phyloP scores from a whole-genome alignment of 2,797 vertebrate species.

The Nyctalus aviator region DNA sequence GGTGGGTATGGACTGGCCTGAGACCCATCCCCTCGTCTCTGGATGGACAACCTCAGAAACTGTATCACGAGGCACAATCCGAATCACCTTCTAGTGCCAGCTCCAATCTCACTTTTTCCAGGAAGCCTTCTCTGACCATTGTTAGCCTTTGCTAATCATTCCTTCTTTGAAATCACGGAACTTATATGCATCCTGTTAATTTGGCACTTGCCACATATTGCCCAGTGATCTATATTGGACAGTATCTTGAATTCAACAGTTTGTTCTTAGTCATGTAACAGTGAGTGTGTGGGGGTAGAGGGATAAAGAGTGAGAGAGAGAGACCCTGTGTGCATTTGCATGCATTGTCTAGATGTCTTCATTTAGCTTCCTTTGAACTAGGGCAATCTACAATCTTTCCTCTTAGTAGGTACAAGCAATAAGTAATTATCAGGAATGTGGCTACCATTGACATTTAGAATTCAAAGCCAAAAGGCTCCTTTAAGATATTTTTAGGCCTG shows the following conservation, averaged over 20 bases:
- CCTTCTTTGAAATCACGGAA: constrained; percentile 45
- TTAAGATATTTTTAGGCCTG: neutral
- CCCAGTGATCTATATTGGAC: neutral
- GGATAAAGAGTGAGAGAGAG: too few relatives aligned
- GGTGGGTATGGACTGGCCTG: neutral
- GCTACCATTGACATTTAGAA: neutral
- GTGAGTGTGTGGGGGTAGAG: too few relatives aligned
- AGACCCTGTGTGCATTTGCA: neutral
- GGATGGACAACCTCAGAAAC: neutral
- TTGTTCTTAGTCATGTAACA: neutral
- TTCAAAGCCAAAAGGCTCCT: constrained; percentile 9
- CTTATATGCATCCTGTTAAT: neutral
- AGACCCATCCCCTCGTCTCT: neutral
- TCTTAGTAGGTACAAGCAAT: neutral
- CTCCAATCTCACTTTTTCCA: neutral
- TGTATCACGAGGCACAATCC: neutral
- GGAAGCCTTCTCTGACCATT: neutral
- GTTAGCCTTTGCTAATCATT: neutral
- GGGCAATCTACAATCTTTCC: neutral
- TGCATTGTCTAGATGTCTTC: neutral
- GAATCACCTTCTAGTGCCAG: neutral
- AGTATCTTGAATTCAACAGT: neutral
- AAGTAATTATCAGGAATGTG: neutral
- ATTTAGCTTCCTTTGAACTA: neutral
- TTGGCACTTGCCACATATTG: neutral